Percentiles rank a stretch among this genome's conserved stretches.
Evolutionary conservation across 2,797 vertebrate species (phyloP).

Genomic region (Scyliorhinus canicula): DNA sequence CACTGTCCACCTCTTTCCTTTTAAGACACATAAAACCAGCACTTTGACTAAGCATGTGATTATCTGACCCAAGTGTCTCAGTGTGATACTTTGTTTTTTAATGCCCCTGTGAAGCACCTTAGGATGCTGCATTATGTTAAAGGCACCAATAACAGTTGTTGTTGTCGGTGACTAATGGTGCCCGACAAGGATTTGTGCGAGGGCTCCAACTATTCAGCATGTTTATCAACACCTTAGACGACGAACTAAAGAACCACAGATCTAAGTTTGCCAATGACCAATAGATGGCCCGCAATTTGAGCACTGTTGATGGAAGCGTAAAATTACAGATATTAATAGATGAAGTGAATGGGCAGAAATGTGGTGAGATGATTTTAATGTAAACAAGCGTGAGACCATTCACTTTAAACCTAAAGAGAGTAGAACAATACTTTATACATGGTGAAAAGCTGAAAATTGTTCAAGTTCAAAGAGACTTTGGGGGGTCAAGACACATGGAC

Average conservation of each 20-base stretch:
- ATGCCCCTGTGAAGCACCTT: too few relatives aligned
- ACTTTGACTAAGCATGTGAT: too few relatives aligned
- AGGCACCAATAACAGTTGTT: too few relatives aligned
- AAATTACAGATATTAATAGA: neutral
- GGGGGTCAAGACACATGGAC: neutral
- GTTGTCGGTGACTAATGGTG: neutral
- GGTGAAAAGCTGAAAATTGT: neutral
- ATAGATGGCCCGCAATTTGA: neutral
- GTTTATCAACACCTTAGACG: too few relatives aligned
- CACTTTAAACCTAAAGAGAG: neutral
- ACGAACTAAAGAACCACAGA: neutral
- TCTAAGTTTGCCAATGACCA: neutral
- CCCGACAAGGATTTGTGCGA: neutral
- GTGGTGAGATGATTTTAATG: neutral
- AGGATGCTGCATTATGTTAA: too few relatives aligned
- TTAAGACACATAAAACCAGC: too few relatives aligned
- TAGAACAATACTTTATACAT: neutral
- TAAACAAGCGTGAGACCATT: neutral
- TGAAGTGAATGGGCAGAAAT: neutral
- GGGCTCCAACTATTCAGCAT: too few relatives aligned
- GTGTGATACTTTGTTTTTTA: too few relatives aligned
- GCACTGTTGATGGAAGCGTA: neutral
- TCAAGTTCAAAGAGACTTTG: too few relatives aligned
- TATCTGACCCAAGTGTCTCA: too few relatives aligned
- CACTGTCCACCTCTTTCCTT: too few relatives aligned